Conservation (phyloP, 2,113 vertebrate genomes). For the Chionomys nivalis region DNA sequence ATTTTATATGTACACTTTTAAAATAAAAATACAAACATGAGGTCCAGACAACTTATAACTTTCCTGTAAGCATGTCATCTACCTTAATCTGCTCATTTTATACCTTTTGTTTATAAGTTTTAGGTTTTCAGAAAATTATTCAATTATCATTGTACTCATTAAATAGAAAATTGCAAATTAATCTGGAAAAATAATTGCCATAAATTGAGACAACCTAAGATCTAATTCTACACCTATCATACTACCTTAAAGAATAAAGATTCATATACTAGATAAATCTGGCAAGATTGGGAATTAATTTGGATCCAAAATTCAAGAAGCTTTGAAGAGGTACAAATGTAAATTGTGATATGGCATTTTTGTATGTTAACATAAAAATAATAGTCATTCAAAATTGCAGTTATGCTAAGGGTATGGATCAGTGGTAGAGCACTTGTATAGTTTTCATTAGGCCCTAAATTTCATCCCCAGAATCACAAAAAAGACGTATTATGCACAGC, state of each 20-base stretch:
- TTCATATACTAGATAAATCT: slow-evolving; percentile 22
- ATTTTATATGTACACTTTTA: not conserved
- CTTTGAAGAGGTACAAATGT: slow-evolving; percentile 18
- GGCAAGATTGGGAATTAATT: not conserved
- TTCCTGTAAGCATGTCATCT: slow-evolving; percentile 26
- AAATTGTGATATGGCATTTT: slow-evolving; percentile 42
- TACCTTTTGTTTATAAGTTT: slow-evolving; percentile 1
- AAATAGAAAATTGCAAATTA: slow-evolving; percentile 49
- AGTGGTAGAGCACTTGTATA: not conserved
- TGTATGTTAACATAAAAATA: slow-evolving; percentile 27
- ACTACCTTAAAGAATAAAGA: not conserved
- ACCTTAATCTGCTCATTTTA: not conserved
- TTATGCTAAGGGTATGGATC: not conserved
- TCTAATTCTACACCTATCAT: not conserved
- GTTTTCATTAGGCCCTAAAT: not conserved
- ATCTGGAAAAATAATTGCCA: slow-evolving; percentile 31
- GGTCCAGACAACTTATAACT: not conserved
- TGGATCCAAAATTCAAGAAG: slow-evolving; percentile 10
- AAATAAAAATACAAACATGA: not conserved
- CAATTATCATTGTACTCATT: not conserved
- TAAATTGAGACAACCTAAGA: not conserved
- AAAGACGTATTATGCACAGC: not conserved
- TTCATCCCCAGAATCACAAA: not conserved
- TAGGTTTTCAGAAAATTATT: slow-evolving; percentile 30
- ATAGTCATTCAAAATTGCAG: slow-evolving; percentile 3